Evolutionary conservation across 1,140 invertebrate species (phyloP).

Genomic region (Steinernema khuongi): DNA sequence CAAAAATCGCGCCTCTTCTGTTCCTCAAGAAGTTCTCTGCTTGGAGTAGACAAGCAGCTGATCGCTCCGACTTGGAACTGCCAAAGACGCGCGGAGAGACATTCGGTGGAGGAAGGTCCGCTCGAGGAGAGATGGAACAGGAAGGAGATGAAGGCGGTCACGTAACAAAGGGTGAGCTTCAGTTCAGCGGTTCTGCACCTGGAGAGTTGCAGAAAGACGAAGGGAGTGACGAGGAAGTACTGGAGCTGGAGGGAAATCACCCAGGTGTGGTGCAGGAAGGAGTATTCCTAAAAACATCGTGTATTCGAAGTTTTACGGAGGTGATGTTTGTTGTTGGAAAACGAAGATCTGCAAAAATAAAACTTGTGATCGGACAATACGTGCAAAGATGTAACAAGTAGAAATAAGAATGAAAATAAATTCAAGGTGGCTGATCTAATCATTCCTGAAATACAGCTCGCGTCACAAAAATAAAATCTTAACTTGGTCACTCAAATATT

Average conservation of each 20-base stretch:
- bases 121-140: neutral
- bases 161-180: neutral
- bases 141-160: neutral
- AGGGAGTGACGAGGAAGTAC: neutral
- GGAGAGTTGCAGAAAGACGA: neutral
- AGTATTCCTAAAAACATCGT: neutral
- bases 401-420: too few relatives aligned
- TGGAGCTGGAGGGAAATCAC: neutral
- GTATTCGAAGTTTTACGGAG: too few relatives aligned
- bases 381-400: too few relatives aligned
- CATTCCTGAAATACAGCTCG: neutral
- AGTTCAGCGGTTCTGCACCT: neutral
- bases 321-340: too few relatives aligned
- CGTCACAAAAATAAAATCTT: neutral
- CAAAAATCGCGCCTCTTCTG: neutral
- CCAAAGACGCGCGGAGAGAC: neutral
- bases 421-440: too few relatives aligned
- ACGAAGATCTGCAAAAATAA: too few relatives aligned
- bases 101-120: neutral
- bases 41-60: neutral
- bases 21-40: neutral
- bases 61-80: neutral
- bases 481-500: too few relatives aligned
- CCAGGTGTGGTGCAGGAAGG: neutral
- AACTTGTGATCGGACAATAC: too few relatives aligned